These are phyloP conservation scores for Mugil cephalus DNA, from an alignment of 2,113 vertebrate species.

Conservation along the genomic window DNA sequence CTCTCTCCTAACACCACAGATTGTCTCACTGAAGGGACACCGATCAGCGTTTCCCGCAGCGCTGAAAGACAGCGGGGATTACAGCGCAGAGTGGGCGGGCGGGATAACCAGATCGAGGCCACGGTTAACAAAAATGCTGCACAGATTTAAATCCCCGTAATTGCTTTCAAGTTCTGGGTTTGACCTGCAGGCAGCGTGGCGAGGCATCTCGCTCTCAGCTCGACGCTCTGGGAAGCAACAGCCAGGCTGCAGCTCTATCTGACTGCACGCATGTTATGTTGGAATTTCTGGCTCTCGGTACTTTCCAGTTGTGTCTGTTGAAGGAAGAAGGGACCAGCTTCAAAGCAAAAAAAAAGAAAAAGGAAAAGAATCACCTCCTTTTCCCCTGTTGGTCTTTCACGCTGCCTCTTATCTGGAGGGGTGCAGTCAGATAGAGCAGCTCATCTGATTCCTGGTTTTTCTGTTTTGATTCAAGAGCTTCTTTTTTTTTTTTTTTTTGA, in stretches of 20 bases:
- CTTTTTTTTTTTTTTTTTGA: background rate
- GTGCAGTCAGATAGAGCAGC: background rate
- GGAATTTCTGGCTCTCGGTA: conserved; percentile 46
- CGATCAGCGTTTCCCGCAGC: conserved; percentile 19
- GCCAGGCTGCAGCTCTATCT: conserved; percentile 43
- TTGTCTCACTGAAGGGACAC: conserved; percentile 16
- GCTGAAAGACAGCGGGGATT: conserved; percentile 36
- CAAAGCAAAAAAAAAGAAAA: conserved; percentile 28
- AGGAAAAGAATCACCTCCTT: too few relatives aligned
- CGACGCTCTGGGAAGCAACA: background rate
- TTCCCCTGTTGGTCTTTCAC: conserved; percentile 1
- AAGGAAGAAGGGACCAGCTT: conserved; percentile 31
- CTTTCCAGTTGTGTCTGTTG: conserved; percentile 35
- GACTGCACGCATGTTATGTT: conserved; percentile 21
- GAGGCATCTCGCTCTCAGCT: conserved; percentile 14
- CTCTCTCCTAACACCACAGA: conserved; percentile 8
- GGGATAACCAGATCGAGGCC: conserved; percentile 31
- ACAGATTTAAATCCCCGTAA: conserved; percentile 40
- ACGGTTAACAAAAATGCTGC: conserved; percentile 16
- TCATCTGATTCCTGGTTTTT: background rate
- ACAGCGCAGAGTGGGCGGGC: conserved; percentile 35
- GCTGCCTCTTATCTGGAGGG: background rate
- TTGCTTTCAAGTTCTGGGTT: conserved; percentile 16
- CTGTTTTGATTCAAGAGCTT: background rate
- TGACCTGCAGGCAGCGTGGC: conserved; percentile 10